phyloP scores from a whole-genome alignment of 2,888 invertebrate genomes.

The Pinctada fucata region DNA sequence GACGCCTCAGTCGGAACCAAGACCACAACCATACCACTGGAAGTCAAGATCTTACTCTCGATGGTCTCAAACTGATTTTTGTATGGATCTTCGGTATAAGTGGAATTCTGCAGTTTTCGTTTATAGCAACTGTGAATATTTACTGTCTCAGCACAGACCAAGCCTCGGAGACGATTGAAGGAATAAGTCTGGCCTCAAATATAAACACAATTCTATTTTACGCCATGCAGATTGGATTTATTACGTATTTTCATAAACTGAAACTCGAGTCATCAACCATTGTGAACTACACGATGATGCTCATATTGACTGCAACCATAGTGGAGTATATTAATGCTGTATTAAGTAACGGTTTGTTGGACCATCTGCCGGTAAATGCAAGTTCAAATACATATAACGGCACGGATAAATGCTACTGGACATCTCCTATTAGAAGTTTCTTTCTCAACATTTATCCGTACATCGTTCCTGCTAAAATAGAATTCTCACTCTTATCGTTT shows the following conservation, averaged over 20 bases:
- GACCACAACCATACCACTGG: neutral
- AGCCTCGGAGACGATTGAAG: neutral
- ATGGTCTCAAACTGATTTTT: neutral
- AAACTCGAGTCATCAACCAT: neutral
- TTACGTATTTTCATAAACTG: neutral
- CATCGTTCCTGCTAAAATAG: neutral
- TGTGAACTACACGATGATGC: neutral
- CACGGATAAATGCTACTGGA: neutral
- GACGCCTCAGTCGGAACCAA: neutral
- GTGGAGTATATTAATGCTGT: neutral
- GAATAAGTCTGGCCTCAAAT: neutral
- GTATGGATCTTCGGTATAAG: neutral
- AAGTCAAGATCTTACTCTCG: no score
- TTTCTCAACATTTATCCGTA: neutral
- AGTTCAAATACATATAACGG: neutral
- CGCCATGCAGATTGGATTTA: neutral
- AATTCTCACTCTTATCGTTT: neutral
- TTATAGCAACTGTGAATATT: neutral
- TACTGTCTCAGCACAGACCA: neutral
- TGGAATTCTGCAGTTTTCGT: neutral
- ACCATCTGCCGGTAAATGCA: neutral
- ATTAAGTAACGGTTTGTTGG: neutral
- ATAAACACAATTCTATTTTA: neutral
- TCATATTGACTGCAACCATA: neutral
- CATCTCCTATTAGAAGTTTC: neutral